Conservation (phyloP, 2,888 invertebrate species). For the Unio pictorum region DNA sequence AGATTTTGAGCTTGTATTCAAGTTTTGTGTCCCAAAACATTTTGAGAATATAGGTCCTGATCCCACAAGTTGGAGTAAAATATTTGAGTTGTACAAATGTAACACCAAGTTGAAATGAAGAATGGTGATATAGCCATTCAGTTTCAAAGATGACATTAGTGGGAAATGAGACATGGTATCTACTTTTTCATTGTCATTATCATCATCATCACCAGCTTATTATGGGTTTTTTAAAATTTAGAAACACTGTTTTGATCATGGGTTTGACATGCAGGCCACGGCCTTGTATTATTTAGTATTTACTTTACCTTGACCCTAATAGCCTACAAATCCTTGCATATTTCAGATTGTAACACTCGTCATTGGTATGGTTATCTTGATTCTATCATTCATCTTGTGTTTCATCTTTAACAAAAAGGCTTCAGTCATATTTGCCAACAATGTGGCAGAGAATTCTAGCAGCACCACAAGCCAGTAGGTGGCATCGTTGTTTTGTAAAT, state of each 20-base stretch:
- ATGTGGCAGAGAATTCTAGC: slow-evolving; percentile 8
- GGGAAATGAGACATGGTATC: too few species aligned
- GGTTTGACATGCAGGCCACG: too few species aligned
- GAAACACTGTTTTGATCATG: neutral
- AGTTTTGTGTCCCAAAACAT: too few species aligned
- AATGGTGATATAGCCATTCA: too few species aligned
- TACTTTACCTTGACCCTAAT: slow-evolving; percentile 1
- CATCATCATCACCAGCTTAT: neutral
- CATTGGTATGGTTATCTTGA: slow-evolving; percentile 47
- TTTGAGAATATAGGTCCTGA: too few species aligned
- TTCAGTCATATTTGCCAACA: slow-evolving; percentile 20
- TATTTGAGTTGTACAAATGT: too few species aligned
- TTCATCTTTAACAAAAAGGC: slow-evolving; percentile 50
- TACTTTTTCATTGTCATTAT: neutral
- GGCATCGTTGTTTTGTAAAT: too few species aligned
- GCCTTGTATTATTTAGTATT: too few species aligned
- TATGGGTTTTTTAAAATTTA: neutral
- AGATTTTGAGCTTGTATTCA: too few species aligned
- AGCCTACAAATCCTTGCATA: slow-evolving; percentile 5
- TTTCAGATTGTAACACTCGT: slow-evolving; percentile 51
- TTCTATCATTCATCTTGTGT: slow-evolving; percentile 46
- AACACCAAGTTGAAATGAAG: too few species aligned
- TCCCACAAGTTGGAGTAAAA: too few species aligned
- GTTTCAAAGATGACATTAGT: too few species aligned
- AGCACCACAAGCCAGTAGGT: neutral